Evolutionary conservation across 2,797 vertebrate genomes (phyloP), one percentile per base, ranked within the genome.

Genomic region (Myotis pilosus): DNA sequence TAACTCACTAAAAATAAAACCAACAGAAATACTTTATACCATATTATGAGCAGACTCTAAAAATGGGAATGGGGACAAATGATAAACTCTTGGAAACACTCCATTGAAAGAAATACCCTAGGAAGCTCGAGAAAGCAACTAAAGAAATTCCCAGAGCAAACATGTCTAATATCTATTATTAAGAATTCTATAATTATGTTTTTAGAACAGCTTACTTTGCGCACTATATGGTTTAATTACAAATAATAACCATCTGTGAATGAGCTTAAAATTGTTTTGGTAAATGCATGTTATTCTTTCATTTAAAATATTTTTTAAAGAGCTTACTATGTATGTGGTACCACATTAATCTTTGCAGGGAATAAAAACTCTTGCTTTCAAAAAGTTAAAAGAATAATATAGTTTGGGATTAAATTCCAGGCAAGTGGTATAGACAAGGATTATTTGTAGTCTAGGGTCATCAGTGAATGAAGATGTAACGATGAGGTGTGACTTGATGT

Each of bases 171-270:
- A 92, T 93, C 96, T 97, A 95, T 93, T 96, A 96, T 96, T 97
- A 97, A 91, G 69, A 97, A 96, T 96, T 96, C 94, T 95, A 68
- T 97, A 96, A 94, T 95, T 96, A 95, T 90, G 53, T 94, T 96
- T 94, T 96, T 51, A 94, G 53, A 96, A 91, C 16, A 91, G 74
- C 85, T 96, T 92, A 94, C n/a, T 92, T 95, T 97, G 85, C 64
- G 53, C 15, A 89, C 79, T 96, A 87, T 92, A 96, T 93, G 41
- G 79, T 84, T 97, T 96, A 96, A 97, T 97, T 96, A 96, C 88
- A 93, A 95, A 92, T 96, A 96, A 94, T 90, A 93, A 83, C 78
- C 60, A 81, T 76, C 25, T 36, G 33, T 80, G 51, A 96, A 93
- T 86, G 47, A 94, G 89, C 51, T 92, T 92, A 95, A 95, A 94